phyloP scores from a whole-genome alignment of 2,797 vertebrate genomes.

The Characodon lateralis region DNA sequence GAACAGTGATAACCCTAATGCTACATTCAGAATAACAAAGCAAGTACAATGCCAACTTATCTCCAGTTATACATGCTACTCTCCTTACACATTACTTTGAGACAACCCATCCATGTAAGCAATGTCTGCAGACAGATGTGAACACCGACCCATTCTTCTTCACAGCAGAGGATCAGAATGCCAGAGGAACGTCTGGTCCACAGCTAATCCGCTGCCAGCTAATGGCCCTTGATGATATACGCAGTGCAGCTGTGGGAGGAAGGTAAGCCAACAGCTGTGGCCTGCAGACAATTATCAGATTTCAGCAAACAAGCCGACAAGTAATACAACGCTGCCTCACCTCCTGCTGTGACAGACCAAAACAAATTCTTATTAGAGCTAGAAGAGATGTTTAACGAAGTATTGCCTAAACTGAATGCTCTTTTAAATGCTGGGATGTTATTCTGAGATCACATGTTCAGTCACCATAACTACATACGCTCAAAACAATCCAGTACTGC shows the following conservation, averaged over 20 bases:
- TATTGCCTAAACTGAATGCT: conserved; percentile 16
- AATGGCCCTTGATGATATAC: conserved; percentile 78
- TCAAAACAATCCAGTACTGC: background rate
- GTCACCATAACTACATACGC: background rate
- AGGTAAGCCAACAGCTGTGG: conserved; percentile 78
- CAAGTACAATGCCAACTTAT: no score
- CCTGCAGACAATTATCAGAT: conserved; percentile 72
- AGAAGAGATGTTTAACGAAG: conserved; percentile 27
- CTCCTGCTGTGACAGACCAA: conserved; percentile 57
- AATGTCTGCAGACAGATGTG: conserved; percentile 66
- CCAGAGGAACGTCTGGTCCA: conserved; percentile 25
- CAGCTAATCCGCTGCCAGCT: conserved; percentile 70
- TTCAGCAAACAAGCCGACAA: conserved; percentile 68
- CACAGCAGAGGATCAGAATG: conserved; percentile 59
- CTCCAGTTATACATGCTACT: background rate
- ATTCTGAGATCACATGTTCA: background rate
- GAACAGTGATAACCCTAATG: background rate
- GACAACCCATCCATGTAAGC: conserved; percentile 33
- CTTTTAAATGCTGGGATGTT: conserved; percentile 25
- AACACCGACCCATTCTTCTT: conserved; percentile 63
- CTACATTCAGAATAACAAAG: no score
- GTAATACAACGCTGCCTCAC: conserved; percentile 46
- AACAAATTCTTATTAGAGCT: conserved; percentile 50
- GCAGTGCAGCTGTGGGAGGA: conserved; percentile 76
- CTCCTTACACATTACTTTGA: conserved; percentile 37